Base-by-base conservation (phyloP, 2,888 invertebrate genomes). In the Idaea biselata region DNA sequence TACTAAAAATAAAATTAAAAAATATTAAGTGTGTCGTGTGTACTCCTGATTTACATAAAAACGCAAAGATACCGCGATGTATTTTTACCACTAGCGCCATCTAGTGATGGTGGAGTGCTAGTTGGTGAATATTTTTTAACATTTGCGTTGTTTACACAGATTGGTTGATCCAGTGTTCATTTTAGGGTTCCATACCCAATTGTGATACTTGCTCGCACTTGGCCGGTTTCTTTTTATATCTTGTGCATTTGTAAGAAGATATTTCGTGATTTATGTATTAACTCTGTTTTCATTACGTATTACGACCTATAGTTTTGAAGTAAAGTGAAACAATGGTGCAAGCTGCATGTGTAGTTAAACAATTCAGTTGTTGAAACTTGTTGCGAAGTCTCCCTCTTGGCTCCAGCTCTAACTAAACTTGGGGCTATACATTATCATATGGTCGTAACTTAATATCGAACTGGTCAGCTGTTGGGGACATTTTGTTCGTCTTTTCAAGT, bases 311-410 rank as follows among this genome's bases (percentile, higher is more conserved):
- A 44, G 44, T 44, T 44, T 44, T 44, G 7, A 44, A 44, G 44
- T 44, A 44, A 44, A 44, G 44, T 44, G 44, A 11, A 44, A 44
- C 11, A 44, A 44, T 44, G 44, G 44, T 44, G 44, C 44, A 44
- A 44, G 44, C 44, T 44, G 44, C 44, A 44, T 44, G 44, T 44
- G 44, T 44, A 44, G 44, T 44, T 44, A 44, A 44, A 44, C 44
- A 44, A 44, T 44, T 44, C 44, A 44, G 14, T 44, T 44, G 44
- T 44, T 44, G 44, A 44, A 44, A 44, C 44, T 44, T 44, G 44
- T 44, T 44, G 44, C 44, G 44, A 44, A 44, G 14, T 44, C 44
- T 44, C 44, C 44, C 0, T 44, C 14, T 44, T 44, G 44, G 44
- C 44, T 44, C 44, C 44, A 11, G 11, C 14, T 14, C 44, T 44